phyloP scores from a whole-genome alignment of 2,113 vertebrate species.

The Amblyornis subalaris region DNA sequence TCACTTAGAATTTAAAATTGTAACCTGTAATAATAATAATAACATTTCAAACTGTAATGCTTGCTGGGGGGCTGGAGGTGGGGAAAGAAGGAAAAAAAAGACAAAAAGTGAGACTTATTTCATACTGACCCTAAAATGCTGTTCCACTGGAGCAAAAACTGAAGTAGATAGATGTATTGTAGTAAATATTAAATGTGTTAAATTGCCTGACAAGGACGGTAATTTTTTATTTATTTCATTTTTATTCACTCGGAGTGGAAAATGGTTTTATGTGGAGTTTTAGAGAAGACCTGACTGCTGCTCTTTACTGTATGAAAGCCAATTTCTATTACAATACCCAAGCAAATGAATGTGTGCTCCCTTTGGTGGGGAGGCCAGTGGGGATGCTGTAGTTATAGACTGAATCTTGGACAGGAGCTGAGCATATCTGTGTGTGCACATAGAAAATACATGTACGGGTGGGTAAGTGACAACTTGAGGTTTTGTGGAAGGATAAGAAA shows the following conservation, averaged over 20 bases:
- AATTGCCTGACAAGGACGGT: background rate
- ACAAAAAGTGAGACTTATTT: slow-evolving; percentile 18
- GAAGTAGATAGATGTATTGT: background rate
- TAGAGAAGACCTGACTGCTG: background rate
- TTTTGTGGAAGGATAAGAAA: background rate
- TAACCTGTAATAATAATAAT: background rate
- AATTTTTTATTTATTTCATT: background rate
- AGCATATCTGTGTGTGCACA: rapidly evolving
- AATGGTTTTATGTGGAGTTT: background rate
- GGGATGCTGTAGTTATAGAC: background rate
- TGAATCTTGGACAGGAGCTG: background rate
- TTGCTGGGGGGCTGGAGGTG: background rate
- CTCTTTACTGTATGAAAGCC: background rate
- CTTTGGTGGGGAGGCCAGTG: background rate
- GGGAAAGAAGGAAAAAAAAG: background rate
- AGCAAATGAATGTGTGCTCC: background rate
- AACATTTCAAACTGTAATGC: slow-evolving; percentile 21
- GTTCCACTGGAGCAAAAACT: slow-evolving; percentile 17
- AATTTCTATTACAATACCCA: background rate
- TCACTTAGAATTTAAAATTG: slow-evolving; percentile 35
- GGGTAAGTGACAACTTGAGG: background rate
- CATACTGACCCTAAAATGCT: slow-evolving; percentile 9
- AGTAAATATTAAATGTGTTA: background rate
- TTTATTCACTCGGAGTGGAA: background rate
- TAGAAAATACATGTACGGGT: rapidly evolving